Conservation (phyloP, 2,797 vertebrate genomes). For the Acestrorhynchus altus region DNA sequence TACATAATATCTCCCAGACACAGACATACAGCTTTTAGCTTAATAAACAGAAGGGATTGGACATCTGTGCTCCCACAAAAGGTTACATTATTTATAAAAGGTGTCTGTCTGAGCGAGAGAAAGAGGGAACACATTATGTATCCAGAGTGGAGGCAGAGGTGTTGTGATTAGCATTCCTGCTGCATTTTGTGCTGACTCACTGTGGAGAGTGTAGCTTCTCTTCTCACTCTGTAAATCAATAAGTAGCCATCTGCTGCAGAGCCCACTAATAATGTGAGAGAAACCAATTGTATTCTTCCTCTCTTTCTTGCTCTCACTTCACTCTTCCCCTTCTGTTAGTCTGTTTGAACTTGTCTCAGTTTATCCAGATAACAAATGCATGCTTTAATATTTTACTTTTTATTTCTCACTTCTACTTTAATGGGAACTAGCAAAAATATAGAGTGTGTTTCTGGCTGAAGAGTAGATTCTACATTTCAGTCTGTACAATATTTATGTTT, state of each 20-base stretch:
- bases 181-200: conserved; percentile 32
- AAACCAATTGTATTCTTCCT: background rate
- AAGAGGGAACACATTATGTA: background rate
- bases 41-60: background rate
- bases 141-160: no score
- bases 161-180: background rate
- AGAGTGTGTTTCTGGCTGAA: no score
- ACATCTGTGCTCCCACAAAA: background rate
- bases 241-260: conserved; percentile 2
- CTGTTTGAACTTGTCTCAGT: background rate
- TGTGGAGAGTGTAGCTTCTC: background rate
- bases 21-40: background rate
- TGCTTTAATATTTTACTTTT: background rate
- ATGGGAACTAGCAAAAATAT: background rate
- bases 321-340: conserved; percentile 27
- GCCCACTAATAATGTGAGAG: conserved; percentile 26
- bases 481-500: no score
- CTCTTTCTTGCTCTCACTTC: conserved; percentile 8
- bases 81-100: background rate
- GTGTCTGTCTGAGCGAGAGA: background rate
- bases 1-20: background rate
- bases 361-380: no score
- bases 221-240: conserved; percentile 35
- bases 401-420: background rate
- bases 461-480: no score